Evolutionary conservation across 2,797 vertebrate species (phyloP).

Genomic region (Tokudaia tokunoshimensis): DNA sequence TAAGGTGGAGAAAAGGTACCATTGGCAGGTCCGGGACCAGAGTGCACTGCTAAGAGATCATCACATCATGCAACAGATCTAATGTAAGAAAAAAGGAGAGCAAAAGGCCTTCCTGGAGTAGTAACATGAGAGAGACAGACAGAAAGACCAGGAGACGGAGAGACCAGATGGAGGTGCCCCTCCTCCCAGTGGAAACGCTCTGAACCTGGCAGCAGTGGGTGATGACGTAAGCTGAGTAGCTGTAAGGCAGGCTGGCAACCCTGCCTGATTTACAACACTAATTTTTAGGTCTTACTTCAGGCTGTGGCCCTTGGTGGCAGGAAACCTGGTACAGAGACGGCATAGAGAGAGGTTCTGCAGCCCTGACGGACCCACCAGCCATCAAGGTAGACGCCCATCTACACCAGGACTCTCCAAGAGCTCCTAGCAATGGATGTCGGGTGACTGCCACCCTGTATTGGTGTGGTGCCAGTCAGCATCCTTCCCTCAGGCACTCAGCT

Average conservation of each 20-base stretch:
- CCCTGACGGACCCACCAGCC: background rate
- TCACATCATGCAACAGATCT: background rate
- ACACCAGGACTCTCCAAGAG: background rate
- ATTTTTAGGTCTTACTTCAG: background rate
- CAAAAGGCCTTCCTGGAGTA: background rate
- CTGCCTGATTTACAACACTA: background rate
- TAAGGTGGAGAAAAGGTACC: background rate
- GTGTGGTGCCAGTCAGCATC: background rate
- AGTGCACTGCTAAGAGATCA: background rate
- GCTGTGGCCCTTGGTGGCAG: background rate
- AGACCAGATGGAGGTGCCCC: background rate
- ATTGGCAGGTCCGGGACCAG: background rate
- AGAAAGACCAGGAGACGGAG: background rate
- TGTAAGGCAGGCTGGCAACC: background rate
- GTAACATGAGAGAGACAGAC: background rate
- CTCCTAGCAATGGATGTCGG: background rate
- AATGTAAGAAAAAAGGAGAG: background rate
- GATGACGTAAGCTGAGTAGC: background rate
- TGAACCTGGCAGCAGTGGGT: background rate
- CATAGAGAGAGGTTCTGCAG: background rate
- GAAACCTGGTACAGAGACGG: fast-evolving
- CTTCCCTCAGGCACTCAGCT: background rate
- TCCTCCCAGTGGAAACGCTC: background rate
- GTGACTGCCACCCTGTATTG: background rate
- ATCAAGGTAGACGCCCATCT: background rate